These are phyloP conservation scores for Apostichopus californicus DNA, from an alignment of 35 echinoderm and acorn worm species.

Conservation along the genomic window DNA sequence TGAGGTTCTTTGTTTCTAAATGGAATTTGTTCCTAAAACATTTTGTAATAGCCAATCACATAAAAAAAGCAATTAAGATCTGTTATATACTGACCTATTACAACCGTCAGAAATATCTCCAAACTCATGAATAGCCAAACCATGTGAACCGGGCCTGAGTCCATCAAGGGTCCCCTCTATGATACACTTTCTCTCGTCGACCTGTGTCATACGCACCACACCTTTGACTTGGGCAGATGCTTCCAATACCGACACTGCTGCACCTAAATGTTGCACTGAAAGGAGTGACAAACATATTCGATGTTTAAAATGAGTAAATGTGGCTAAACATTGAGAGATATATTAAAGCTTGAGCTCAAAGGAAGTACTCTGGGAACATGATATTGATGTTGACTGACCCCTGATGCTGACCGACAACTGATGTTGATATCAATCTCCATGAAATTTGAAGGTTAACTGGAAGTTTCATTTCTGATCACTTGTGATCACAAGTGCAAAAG, in stretches of 20 bases:
- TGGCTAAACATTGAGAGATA: neutral
- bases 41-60: neutral
- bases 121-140: constrained; percentile 81
- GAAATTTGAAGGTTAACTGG: no score
- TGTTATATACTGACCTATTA: constrained; percentile 59
- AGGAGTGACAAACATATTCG: neutral
- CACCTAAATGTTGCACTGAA: constrained; percentile 72
- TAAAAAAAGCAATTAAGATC: neutral
- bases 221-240: constrained; percentile 59
- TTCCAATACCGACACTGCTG: constrained; percentile 85
- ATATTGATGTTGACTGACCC: no score
- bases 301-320: no score
- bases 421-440: no score
- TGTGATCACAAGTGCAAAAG: no score
- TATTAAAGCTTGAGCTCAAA: no score
- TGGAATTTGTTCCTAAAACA: no score
- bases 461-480: no score
- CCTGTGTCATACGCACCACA: constrained; percentile 70
- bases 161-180: constrained; percentile 94
- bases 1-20: no score
- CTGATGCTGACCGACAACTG: no score
- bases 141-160: constrained; percentile 74
- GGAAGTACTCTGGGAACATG: no score
- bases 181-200: constrained; percentile 63
- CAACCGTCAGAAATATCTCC: constrained; percentile 91